Evolutionary conservation across 2,888 invertebrate genomes (phyloP).

Genomic region (Sussaba pulchella): DNA sequence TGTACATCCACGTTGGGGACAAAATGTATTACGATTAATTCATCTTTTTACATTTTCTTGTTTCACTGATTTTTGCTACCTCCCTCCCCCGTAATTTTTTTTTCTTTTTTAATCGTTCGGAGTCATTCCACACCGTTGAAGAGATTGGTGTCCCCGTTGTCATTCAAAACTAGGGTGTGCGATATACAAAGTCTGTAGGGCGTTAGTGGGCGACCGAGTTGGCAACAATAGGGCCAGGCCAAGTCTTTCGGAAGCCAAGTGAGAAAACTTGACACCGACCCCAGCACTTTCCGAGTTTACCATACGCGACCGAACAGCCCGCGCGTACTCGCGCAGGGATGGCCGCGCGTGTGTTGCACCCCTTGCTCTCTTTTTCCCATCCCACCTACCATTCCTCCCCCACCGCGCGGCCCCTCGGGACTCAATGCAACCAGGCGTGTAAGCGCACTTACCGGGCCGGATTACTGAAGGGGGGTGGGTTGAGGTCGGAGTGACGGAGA

Average conservation of each 20-base stretch:
- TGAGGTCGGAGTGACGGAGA: conserved; percentile 36
- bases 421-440: conserved; percentile 66
- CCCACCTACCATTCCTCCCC: too few species aligned
- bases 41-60: too few species aligned
- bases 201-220: conserved; percentile 56
- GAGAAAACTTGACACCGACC: conserved; percentile 66
- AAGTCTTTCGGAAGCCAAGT: conserved; percentile 66
- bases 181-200: conserved; percentile 35
- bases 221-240: conserved; percentile 65
- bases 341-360: conserved; percentile 17
- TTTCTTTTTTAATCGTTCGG: too few species aligned
- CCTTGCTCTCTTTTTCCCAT: not conserved
- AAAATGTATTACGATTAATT: too few species aligned
- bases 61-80: not conserved
- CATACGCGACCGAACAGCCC: conserved; percentile 38
- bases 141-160: conserved; percentile 57
- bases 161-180: conserved; percentile 47
- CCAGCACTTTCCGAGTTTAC: conserved; percentile 59
- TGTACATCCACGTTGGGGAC: too few species aligned
- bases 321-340: conserved; percentile 16
- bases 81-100: too few species aligned
- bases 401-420: conserved; percentile 16
- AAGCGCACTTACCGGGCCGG: conserved; percentile 66
- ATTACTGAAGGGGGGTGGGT: conserved; percentile 48
- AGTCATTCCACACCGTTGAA: conserved; percentile 36